Evolutionary conservation across 2,113 vertebrate species (phyloP).

Genomic region (Callorhinus ursinus): DNA sequence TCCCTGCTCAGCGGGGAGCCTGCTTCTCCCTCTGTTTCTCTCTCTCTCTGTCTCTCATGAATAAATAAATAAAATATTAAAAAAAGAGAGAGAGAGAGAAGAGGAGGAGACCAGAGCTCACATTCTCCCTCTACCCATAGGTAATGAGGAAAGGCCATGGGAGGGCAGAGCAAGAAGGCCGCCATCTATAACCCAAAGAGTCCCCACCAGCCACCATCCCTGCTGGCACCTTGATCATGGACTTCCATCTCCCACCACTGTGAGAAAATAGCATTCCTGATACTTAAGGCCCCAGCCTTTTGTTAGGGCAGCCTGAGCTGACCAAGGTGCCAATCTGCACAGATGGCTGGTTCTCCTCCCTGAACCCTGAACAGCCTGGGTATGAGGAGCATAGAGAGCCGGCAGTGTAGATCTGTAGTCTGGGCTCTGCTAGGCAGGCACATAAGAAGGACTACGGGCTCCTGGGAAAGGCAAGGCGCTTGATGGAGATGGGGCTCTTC

Average conservation of each 20-base stretch:
- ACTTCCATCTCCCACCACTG: neutral
- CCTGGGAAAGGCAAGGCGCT: neutral
- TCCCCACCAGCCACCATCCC: neutral
- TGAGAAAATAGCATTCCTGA: neutral
- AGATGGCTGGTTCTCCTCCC: neutral
- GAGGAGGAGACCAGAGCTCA: neutral
- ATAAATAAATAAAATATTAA: no score
- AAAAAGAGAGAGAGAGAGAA: neutral
- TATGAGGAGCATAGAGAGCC: neutral
- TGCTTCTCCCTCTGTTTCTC: no score
- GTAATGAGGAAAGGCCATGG: neutral
- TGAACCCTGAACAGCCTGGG: neutral
- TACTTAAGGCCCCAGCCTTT: neutral
- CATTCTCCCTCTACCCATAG: neutral
- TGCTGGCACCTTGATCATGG: neutral
- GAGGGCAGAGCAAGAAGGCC: neutral
- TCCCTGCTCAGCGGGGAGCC: no score
- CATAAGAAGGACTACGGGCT: neutral
- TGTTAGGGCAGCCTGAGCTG: neutral
- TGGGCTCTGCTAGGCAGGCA: neutral
- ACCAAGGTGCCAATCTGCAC: neutral
- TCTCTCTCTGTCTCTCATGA: no score
- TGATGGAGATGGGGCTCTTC: neutral
- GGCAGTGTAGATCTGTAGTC: neutral
- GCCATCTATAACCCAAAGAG: neutral